Percentiles rank a stretch among this genome's conserved stretches.
phyloP scores from a whole-genome alignment of 1,140 invertebrate species.

The Trichonephila clavipes region DNA sequence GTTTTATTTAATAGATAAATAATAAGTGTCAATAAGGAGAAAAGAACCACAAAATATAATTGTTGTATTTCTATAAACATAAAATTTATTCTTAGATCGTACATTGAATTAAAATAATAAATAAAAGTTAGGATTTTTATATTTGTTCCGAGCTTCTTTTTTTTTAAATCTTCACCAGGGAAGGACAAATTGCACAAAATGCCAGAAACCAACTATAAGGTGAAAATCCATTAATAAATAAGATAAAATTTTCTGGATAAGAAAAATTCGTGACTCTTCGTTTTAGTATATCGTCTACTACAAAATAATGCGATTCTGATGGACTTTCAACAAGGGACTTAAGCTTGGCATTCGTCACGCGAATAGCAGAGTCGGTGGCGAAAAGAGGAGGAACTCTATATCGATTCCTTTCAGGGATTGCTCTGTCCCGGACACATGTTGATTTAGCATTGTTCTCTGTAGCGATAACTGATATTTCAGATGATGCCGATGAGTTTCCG shows the following conservation, averaged over 20 bases:
- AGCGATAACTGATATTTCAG: not conserved
- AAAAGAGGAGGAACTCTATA: constrained; percentile 54
- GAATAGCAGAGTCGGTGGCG: constrained; percentile 44
- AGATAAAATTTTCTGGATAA: not conserved
- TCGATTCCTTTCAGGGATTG: constrained; percentile 23
- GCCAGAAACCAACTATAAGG: too few species aligned
- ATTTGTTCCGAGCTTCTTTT: too few species aligned
- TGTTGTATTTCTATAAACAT: too few species aligned
- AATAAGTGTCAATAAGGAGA: too few species aligned
- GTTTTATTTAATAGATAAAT: too few species aligned
- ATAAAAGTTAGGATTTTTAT: too few species aligned
- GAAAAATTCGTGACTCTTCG: constrained; percentile 16
- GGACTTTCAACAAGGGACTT: not conserved
- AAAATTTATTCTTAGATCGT: too few species aligned
- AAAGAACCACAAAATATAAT: too few species aligned
- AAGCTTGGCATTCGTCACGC: not conserved
- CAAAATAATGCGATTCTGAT: constrained; percentile 43
- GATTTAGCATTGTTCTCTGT: constrained; percentile 56
- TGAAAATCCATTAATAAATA: too few species aligned
- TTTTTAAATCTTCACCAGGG: too few species aligned
- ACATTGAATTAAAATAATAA: too few species aligned
- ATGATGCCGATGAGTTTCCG: not conserved
- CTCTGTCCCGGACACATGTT: constrained; percentile 52
- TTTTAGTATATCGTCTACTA: not conserved
- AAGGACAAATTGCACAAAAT: too few species aligned